Percentiles rank a stretch among this genome's conserved stretches.
Conservation (phyloP, 1,140 invertebrate species). For the Drosophila novamexicana region DNA sequence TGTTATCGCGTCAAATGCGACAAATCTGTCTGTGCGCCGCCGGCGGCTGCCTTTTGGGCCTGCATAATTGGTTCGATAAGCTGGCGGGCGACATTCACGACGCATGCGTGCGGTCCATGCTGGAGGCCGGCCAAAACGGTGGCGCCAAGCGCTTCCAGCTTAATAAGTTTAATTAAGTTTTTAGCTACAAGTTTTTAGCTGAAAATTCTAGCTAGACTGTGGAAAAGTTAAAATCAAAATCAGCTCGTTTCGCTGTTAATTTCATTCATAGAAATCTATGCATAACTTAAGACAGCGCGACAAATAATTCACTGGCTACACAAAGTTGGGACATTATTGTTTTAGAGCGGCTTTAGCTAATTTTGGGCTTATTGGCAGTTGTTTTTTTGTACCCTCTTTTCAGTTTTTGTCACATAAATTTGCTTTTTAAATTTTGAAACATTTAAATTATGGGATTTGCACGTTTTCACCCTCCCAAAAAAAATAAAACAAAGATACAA, state of each 20-base stretch:
- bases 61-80: slow-evolving; percentile 76
- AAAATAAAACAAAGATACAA: not conserved
- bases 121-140: slow-evolving; percentile 59
- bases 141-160: slow-evolving; percentile 67
- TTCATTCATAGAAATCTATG: slow-evolving; percentile 77
- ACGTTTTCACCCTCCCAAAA: slow-evolving; percentile 61
- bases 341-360: slow-evolving; percentile 64
- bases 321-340: slow-evolving; percentile 31
- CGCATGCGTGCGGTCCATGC: slow-evolving; percentile 65
- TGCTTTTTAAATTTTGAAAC: slow-evolving; percentile 67
- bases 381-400: slow-evolving; percentile 23
- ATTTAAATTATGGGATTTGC: slow-evolving; percentile 82
- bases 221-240: slow-evolving; percentile 25
- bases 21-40: slow-evolving; percentile 73
- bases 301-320: slow-evolving; percentile 70
- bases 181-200: slow-evolving; percentile 62
- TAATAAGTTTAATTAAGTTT: slow-evolving; percentile 81
- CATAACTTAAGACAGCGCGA: slow-evolving; percentile 54
- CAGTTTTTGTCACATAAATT: slow-evolving; percentile 66
- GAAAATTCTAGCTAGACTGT: slow-evolving; percentile 13
- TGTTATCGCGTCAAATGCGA: slow-evolving; percentile 81
- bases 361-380: slow-evolving; percentile 55
- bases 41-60: slow-evolving; percentile 70
- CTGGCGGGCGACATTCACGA: slow-evolving; percentile 33
- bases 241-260: slow-evolving; percentile 15